Conservation (phyloP, 2,113 vertebrate genomes). For the Orthochromis malagaraziensis region DNA sequence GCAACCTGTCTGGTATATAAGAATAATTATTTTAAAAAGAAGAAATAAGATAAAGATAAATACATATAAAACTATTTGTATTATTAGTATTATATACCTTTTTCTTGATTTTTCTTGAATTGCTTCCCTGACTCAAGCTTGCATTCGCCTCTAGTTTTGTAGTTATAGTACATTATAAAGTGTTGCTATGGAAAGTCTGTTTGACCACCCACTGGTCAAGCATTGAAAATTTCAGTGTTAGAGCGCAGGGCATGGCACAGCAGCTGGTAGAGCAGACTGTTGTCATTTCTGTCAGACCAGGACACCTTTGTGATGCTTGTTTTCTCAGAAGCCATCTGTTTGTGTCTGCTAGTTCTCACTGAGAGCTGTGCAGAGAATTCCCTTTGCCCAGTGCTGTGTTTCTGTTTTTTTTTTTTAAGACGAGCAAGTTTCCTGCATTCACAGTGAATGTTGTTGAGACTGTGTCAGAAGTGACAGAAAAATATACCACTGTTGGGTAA, state of each 20-base stretch:
- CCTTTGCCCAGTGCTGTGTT: neutral
- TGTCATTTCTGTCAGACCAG: neutral
- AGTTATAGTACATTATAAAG: neutral
- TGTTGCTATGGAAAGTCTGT: neutral
- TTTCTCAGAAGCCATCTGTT: conserved; percentile 26
- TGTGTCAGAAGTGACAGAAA: neutral
- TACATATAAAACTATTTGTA: neutral
- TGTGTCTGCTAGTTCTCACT: neutral
- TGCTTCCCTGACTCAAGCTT: neutral
- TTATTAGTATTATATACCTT: neutral
- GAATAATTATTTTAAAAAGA: neutral
- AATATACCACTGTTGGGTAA: neutral
- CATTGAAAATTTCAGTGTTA: neutral
- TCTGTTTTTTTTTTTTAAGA: neutral
- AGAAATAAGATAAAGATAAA: neutral
- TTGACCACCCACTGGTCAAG: neutral
- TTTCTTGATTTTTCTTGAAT: neutral
- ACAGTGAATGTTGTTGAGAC: neutral
- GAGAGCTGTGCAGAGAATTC: neutral
- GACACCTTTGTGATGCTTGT: neutral
- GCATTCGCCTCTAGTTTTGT: neutral
- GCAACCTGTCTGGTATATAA: neutral
- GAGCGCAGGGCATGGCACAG: neutral
- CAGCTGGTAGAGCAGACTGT: conserved; percentile 11
- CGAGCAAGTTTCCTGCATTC: neutral